These are phyloP conservation scores for Nettapus auritus DNA, from an alignment of 2,113 vertebrate species.

Conservation along the genomic window DNA sequence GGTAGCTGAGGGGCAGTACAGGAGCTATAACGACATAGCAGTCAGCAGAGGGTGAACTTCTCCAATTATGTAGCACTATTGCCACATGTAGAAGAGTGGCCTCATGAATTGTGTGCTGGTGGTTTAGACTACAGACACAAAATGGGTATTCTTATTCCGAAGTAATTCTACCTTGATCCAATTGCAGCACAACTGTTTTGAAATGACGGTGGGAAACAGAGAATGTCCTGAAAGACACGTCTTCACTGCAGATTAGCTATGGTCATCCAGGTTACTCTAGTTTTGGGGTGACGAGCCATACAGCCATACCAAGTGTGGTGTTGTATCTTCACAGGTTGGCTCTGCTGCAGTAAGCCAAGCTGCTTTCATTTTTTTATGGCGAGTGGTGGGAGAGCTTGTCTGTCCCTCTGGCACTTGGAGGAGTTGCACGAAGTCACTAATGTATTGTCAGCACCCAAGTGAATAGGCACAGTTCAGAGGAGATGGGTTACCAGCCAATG, in stretches of 20 bases:
- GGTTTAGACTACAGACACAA: neutral
- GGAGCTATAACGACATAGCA: neutral
- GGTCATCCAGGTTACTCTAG: neutral
- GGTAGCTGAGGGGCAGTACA: neutral
- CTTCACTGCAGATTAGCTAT: neutral
- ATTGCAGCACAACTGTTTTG: neutral
- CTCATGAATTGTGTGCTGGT: neutral
- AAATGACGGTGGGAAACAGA: neutral
- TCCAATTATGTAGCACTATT: neutral
- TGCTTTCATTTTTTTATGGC: neutral
- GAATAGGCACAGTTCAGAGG: constrained; percentile 30
- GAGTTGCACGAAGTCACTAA: neutral
- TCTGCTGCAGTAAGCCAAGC: neutral
- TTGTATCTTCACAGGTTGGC: neutral
- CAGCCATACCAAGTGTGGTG: neutral
- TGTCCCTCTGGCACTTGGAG: neutral
- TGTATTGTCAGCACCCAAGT: neutral
- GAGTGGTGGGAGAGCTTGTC: constrained; percentile 5
- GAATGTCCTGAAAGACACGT: neutral
- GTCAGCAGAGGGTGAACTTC: neutral
- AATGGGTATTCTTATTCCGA: neutral
- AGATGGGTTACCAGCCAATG: neutral
- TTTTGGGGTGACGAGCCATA: neutral
- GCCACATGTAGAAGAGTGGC: neutral
- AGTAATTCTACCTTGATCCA: neutral